A percentile compares a stretch with the other conserved stretches of the same genome.
Evolutionary conservation across 2,888 invertebrate genomes (phyloP).

Genomic region (Meiosimyza platycephala): DNA sequence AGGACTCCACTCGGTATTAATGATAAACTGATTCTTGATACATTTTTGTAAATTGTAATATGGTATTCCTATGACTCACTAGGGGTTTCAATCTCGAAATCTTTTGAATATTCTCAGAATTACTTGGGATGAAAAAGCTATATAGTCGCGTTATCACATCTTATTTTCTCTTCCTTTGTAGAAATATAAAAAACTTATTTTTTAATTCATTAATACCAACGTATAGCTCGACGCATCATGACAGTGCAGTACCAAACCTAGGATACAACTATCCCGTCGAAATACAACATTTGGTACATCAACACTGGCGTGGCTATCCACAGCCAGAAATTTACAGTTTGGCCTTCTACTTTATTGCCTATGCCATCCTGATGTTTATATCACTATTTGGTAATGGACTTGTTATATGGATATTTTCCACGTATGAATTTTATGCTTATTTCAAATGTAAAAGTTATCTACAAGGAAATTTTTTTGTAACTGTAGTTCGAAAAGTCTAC

Average conservation of each 20-base stretch:
- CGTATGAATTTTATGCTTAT: constrained; percentile 68
- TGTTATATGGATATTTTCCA: constrained; percentile 79
- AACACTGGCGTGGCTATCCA: constrained; percentile 77
- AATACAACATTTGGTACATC: constrained; percentile 74
- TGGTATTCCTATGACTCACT: too few species aligned
- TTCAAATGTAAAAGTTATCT: neutral
- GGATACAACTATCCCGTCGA: constrained; percentile 80
- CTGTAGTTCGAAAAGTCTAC: constrained; percentile 74
- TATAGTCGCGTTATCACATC: too few species aligned
- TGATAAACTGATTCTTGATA: too few species aligned
- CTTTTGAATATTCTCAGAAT: too few species aligned
- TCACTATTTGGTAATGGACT: constrained; percentile 78
- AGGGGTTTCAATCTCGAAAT: too few species aligned
- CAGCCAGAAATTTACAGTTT: constrained; percentile 77
- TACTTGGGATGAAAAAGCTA: too few species aligned
- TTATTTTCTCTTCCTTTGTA: too few species aligned
- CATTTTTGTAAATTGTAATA: too few species aligned
- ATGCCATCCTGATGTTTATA: constrained; percentile 72
- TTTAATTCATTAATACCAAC: too few species aligned
- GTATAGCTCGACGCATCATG: constrained; percentile 33
- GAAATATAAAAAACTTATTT: neutral
- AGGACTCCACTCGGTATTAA: too few species aligned
- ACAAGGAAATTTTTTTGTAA: neutral
- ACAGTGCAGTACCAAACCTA: constrained; percentile 62
- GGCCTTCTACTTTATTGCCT: constrained; percentile 74